A percentile compares a stretch with the other conserved stretches of the same genome.
Conservation (phyloP, 2,888 invertebrate species). For the Phalangium opilio region DNA sequence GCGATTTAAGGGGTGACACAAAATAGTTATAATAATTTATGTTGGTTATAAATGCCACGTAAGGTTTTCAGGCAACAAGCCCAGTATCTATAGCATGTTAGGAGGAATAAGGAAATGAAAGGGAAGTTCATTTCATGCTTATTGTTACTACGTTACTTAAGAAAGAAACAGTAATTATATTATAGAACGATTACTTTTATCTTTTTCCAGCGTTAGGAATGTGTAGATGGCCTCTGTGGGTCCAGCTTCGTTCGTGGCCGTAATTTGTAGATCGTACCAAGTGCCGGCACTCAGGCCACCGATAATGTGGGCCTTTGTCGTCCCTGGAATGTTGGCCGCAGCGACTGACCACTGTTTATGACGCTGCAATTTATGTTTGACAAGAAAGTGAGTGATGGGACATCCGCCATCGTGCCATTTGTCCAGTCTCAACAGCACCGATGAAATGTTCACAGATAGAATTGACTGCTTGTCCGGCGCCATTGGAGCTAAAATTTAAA, state of each 20-base stretch:
- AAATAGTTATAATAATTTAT: too few relatives aligned
- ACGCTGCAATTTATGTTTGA: constrained; percentile 24
- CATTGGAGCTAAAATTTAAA: constrained; percentile 50
- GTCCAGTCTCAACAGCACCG: constrained; percentile 74
- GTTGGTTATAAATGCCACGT: neutral
- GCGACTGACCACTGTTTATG: constrained; percentile 53
- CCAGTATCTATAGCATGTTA: neutral
- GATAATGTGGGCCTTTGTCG: constrained; percentile 16
- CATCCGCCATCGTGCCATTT: constrained; percentile 55
- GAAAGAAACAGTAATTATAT: too few relatives aligned
- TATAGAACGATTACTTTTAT: too few relatives aligned
- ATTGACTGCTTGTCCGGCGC: constrained; percentile 79
- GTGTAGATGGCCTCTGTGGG: constrained; percentile 29
- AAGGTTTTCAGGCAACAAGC: neutral
- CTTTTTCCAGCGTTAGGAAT: constrained; percentile 25
- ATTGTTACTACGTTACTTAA: too few relatives aligned
- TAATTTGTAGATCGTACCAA: constrained; percentile 31
- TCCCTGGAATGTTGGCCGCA: constrained; percentile 13
- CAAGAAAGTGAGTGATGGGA: constrained; percentile 28
- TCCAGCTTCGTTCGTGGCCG: constrained; percentile 32
- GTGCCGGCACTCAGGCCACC: constrained; percentile 29
- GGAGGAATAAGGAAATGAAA: too few relatives aligned
- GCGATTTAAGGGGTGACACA: too few relatives aligned
- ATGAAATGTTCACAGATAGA: constrained; percentile 81
- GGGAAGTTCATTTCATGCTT: too few relatives aligned